Evolutionary conservation across 35 echinoderm and acorn worm species (phyloP).

Genomic region (Hemicentrotus pulcherrimus): DNA sequence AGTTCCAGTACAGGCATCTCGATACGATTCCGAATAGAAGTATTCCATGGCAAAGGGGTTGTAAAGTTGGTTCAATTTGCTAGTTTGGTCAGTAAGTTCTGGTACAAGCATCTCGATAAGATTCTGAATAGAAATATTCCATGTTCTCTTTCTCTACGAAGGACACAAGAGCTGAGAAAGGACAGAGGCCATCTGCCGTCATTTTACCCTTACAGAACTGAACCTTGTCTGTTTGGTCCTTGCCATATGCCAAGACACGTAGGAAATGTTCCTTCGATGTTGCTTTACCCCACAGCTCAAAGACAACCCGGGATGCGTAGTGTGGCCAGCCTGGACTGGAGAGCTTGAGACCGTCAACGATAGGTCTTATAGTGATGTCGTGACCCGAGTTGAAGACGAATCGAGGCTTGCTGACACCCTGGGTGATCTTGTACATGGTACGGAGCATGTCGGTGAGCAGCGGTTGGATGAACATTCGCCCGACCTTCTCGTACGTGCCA

Average conservation of each 20-base stretch:
- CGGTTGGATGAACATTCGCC: slow-evolving; percentile 61
- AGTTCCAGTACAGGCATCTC: slow-evolving; percentile 43
- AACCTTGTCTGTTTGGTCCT: slow-evolving; percentile 29
- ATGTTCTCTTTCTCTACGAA: slow-evolving; percentile 70
- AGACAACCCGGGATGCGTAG: slow-evolving; percentile 59
- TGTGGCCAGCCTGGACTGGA: slow-evolving; percentile 56
- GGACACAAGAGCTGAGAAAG: slow-evolving; percentile 27
- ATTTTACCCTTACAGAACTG: slow-evolving; percentile 46
- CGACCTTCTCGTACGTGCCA: slow-evolving; percentile 53
- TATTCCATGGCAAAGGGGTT: slow-evolving; percentile 12
- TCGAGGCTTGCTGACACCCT: not conserved
- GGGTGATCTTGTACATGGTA: slow-evolving; percentile 47
- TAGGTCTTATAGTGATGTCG: slow-evolving; percentile 59
- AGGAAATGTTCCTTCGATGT: slow-evolving; percentile 46
- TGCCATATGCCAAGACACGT: slow-evolving; percentile 58
- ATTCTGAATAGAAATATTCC: slow-evolving; percentile 55
- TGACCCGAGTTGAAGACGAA: slow-evolving; percentile 71
- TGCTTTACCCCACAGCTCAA: slow-evolving; percentile 59
- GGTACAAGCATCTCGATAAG: slow-evolving; percentile 58
- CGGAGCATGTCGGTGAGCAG: slow-evolving; percentile 35
- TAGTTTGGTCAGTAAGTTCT: not conserved
- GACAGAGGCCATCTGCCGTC: slow-evolving; percentile 60
- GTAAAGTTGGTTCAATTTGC: not conserved
- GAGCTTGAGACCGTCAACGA: slow-evolving; percentile 58
- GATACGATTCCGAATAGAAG: slow-evolving; percentile 54